Percentiles rank a stretch among this genome's conserved stretches.
Evolutionary conservation across 2,113 vertebrate species (phyloP).

Genomic region (Cyprinodon variegatus): DNA sequence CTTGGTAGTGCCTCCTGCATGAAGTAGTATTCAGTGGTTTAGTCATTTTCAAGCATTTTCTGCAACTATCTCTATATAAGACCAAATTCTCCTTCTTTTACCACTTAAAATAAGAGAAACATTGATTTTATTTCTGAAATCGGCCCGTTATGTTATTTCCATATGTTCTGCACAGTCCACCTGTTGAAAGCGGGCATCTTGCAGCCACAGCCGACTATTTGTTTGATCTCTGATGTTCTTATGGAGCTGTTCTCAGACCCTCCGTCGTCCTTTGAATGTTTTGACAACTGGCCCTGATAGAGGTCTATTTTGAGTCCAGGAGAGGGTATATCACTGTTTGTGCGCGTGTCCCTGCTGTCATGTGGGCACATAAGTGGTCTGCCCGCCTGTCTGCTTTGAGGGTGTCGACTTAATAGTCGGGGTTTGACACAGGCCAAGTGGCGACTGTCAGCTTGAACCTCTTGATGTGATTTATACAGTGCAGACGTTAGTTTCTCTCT

Average conservation of each 20-base stretch:
- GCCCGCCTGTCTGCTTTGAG: constrained; percentile 46
- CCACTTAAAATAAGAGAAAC: not conserved
- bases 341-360: constrained; percentile 27
- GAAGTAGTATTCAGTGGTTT: no score
- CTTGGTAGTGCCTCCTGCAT: no score
- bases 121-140: not conserved
- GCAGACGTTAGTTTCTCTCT: constrained; percentile 23
- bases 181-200: constrained; percentile 60
- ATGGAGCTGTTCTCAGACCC: constrained; percentile 26
- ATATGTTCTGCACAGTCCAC: constrained; percentile 46
- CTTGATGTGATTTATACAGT: constrained; percentile 33
- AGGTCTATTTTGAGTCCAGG: constrained; percentile 62
- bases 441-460: constrained; percentile 17
- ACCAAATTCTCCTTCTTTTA: not conserved
- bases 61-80: not conserved
- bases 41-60: not conserved
- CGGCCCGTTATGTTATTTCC: not conserved
- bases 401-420: constrained; percentile 48
- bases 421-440: constrained; percentile 29
- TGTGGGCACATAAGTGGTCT: constrained; percentile 35
- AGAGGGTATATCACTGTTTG: constrained; percentile 27
- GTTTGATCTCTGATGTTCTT: constrained; percentile 48
- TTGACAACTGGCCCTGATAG: constrained; percentile 71
- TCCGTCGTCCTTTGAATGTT: constrained; percentile 58
- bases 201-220: constrained; percentile 33